Evolutionary conservation across 2,888 invertebrate species (phyloP), one percentile per base, ranked within the genome.

Genomic region (Tanypteryx hageni): DNA sequence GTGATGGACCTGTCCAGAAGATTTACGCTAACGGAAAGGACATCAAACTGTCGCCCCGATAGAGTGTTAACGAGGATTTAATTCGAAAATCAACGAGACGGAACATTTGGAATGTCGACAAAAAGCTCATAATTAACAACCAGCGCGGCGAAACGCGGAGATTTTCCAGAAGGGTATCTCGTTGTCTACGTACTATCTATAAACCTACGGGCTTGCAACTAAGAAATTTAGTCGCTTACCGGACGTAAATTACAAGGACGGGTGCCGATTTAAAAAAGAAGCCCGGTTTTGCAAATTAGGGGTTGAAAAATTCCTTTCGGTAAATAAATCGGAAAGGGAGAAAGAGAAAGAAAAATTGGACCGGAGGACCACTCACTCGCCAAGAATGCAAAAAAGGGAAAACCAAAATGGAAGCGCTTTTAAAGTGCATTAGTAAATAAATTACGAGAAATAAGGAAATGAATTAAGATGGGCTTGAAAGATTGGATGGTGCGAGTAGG

Each of bases 391-490:
- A 14, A 27, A 27, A n/a, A n/a, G n/a, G 5, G 3, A 27, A 82
- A 82, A 44, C 82, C 16, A 14, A 84, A 44, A 57, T 31, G 44
- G 44, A 27, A 44, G n/a, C 8, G 83, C 44, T 83, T 18, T 44
- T 83, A 10, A 83, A 83, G 44, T 44, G 83, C n/a, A 57, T 83
- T 56, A 83, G 44, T 44, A 83, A n/a, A 57, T 56, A 83, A 44
- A 83, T 83, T 44, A 83, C 44, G 18, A 3, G 56, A 13, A 44
- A 44, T n/a, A 83, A 83, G 18, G 44, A 44, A 83, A 83, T 83
- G n/a, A 44, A 44, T 44, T 0, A 44, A 64, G 56, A 13, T 2
- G 83, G n/a, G 57, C 18, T 56, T 18, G 56, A 84, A 84, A 57
- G 56, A n/a, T 58, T 57, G 57, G 85, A 18, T n/a, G 57, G 22